Conservation (phyloP, 2,797 vertebrate genomes). For the Rousettus madagascariensis region DNA sequence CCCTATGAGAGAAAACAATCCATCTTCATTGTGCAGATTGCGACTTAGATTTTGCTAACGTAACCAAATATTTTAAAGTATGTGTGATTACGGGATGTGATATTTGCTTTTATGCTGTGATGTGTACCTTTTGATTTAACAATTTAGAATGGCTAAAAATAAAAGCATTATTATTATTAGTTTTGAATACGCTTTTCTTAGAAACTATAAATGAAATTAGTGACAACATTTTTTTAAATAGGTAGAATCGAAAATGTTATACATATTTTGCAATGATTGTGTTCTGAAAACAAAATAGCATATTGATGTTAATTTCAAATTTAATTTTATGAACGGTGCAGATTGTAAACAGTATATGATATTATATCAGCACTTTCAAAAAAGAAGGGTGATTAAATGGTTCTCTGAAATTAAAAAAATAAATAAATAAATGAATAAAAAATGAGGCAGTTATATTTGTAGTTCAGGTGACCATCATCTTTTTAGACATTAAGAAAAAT, state of each 20-base stretch:
- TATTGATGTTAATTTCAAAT: neutral
- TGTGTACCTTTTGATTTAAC: slow-evolving; percentile 68
- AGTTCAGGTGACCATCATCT: neutral
- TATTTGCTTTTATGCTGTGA: slow-evolving; percentile 69
- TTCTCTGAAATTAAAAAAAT: neutral
- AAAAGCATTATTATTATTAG: slow-evolving; percentile 2
- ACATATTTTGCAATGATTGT: neutral
- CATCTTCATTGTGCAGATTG: slow-evolving; percentile 44
- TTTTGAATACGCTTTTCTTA: slow-evolving; percentile 12
- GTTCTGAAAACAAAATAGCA: neutral
- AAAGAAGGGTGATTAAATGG: neutral
- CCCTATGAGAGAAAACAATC: slow-evolving; percentile 46
- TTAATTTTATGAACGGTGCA: neutral
- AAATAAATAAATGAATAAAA: neutral
- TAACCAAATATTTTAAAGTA: slow-evolving; percentile 58
- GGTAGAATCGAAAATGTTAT: neutral
- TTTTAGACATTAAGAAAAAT: neutral
- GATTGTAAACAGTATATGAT: neutral
- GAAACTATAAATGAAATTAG: neutral
- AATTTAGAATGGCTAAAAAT: slow-evolving; percentile 74
- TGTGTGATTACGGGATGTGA: slow-evolving; percentile 50
- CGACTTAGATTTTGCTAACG: slow-evolving; percentile 50
- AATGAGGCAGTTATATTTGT: neutral
- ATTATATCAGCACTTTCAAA: neutral
- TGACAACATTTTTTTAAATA: neutral